phyloP scores from a whole-genome alignment of 2,113 vertebrate species.

The Cottus gobio region DNA sequence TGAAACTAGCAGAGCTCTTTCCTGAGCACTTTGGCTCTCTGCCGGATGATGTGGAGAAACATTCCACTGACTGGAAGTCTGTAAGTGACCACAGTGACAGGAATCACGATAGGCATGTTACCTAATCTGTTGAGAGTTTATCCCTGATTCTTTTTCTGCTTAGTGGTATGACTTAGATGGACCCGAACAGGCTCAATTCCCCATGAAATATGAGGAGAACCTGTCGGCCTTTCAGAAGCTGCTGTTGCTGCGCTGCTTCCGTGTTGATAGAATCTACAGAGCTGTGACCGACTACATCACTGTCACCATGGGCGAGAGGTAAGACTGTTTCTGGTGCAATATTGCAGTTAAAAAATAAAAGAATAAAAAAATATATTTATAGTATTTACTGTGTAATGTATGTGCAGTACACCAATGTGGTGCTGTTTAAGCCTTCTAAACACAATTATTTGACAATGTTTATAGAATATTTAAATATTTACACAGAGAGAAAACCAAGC shows the following conservation, averaged over 20 bases:
- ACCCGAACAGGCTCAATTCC: constrained; percentile 87
- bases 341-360: not conserved
- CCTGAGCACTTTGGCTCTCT: constrained; percentile 86
- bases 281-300: constrained; percentile 91
- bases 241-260: constrained; percentile 92
- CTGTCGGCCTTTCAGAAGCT: constrained; percentile 92
- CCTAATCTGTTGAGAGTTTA: not conserved
- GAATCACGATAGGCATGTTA: not conserved
- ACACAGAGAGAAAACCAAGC: not conserved
- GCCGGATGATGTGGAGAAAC: constrained; percentile 86
- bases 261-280: constrained; percentile 93
- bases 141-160: not conserved
- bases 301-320: constrained; percentile 91
- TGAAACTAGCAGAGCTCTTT: constrained; percentile 88
- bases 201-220: constrained; percentile 82
- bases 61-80: constrained; percentile 85
- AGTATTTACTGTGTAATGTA: not conserved
- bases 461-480: not conserved
- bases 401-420: not conserved
- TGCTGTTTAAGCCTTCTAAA: too few relatives aligned
- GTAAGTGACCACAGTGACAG: constrained; percentile 77
- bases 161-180: constrained; percentile 93
- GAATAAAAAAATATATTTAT: too few relatives aligned
- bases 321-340: constrained; percentile 20
- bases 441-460: not conserved